A percentile compares a stretch with the other conserved stretches of the same genome.
Conservation (phyloP, 2,888 invertebrate species). For the Oconnorella tubifera region DNA sequence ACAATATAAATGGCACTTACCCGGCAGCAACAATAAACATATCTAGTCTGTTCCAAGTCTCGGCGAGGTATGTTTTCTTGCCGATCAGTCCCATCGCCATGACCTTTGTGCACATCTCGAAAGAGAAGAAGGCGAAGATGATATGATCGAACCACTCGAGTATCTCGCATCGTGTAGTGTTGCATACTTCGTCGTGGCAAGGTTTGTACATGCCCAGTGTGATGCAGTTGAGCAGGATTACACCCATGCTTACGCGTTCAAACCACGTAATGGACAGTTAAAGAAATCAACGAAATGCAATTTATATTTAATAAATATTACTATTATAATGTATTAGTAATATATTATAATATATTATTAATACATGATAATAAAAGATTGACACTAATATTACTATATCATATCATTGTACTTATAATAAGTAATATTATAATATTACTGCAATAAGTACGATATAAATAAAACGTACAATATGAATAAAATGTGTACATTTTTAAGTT, state of each 20-base stretch:
- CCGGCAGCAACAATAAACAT: constrained; percentile 96
- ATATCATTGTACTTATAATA: too few species aligned
- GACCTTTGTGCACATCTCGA: constrained; percentile 98
- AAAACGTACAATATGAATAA: too few species aligned
- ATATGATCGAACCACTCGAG: constrained; percentile 91
- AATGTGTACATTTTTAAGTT: too few species aligned
- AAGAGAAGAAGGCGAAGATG: constrained; percentile 95
- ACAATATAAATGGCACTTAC: too few species aligned
- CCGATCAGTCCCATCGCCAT: constrained; percentile 89
- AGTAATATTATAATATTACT: too few species aligned
- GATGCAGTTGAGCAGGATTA: constrained; percentile 95
- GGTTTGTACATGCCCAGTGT: constrained; percentile 99
- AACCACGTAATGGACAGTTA: constrained; percentile 85
- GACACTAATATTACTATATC: too few species aligned
- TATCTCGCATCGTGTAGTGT: constrained; percentile 56
- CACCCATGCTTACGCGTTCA: constrained; percentile 96
- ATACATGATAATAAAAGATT: too few species aligned
- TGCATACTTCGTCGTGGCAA: constrained; percentile 76
- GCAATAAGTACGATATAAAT: too few species aligned
- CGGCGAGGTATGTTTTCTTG: constrained; percentile 88
- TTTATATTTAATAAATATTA: too few species aligned
- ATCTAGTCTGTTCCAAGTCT: constrained; percentile 98
- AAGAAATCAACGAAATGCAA: too few species aligned
- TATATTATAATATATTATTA: too few species aligned
- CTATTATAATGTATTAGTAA: too few species aligned